These are phyloP conservation scores for Eudasyphora cyanicolor DNA, from an alignment of 2,888 invertebrate genomes.

Conservation along the genomic window DNA sequence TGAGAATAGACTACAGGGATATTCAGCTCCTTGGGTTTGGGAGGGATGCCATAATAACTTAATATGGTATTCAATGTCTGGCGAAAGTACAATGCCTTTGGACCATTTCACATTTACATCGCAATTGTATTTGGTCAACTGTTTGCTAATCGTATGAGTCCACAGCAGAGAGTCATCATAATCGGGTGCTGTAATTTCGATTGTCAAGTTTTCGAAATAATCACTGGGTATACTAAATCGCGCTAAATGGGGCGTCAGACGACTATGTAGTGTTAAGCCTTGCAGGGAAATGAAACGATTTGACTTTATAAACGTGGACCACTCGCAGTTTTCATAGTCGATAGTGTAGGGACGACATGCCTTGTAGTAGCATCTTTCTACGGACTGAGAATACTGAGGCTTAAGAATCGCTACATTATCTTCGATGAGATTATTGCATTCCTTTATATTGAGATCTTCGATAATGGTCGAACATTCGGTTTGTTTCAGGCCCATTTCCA, in stretches of 20 bases:
- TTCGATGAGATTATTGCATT: not conserved
- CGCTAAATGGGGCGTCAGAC: slow-evolving; percentile 74
- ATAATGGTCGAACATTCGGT: slow-evolving; percentile 72
- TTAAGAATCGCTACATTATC: slow-evolving; percentile 2
- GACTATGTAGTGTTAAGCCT: slow-evolving; percentile 77
- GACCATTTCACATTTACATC: slow-evolving; percentile 75
- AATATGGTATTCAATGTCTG: slow-evolving; percentile 76
- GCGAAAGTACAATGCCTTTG: slow-evolving; percentile 74
- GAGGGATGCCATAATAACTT: slow-evolving; percentile 75
- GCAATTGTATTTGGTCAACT: slow-evolving; percentile 77
- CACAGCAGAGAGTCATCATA: slow-evolving; percentile 68
- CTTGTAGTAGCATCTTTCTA: slow-evolving; percentile 78
- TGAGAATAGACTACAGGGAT: slow-evolving; percentile 78
- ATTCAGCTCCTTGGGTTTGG: slow-evolving; percentile 77
- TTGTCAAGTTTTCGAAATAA: slow-evolving; percentile 74
- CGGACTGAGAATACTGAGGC: slow-evolving; percentile 64
- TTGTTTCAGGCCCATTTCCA: slow-evolving; percentile 70
- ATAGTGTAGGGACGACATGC: slow-evolving; percentile 78
- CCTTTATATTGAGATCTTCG: slow-evolving; percentile 70
- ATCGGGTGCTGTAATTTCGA: slow-evolving; percentile 72
- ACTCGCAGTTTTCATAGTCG: slow-evolving; percentile 71
- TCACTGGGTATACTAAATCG: slow-evolving; percentile 66
- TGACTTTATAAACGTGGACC: slow-evolving; percentile 73
- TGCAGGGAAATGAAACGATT: slow-evolving; percentile 76
- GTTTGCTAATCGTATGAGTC: slow-evolving; percentile 72